Evolutionary conservation across 2,888 invertebrate genomes (phyloP), one percentile per base, ranked within the genome.

Genomic region (Macroteleia sp.): DNA sequence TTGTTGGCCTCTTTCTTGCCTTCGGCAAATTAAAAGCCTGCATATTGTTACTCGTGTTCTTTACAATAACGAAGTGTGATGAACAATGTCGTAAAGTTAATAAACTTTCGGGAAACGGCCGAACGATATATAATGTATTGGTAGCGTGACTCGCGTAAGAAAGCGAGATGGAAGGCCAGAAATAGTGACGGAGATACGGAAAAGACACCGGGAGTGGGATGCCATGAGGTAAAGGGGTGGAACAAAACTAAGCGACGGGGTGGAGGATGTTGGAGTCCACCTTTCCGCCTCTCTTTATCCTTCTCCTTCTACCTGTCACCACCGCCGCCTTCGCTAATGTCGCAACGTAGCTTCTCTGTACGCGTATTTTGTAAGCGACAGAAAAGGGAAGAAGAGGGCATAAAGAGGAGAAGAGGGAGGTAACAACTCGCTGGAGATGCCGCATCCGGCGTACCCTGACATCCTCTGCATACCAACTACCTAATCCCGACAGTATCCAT

Each of bases 341-440:
- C 28, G 50, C 75, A 57, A 28, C 25, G 54, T 67, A 59, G 48
- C 54, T 54, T 44, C 44, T 41, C 66, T 54, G 42, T 41, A 44
- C 36, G 34, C 44, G 57, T 69, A 69, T 78, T 69, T 74, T 64
- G 73, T 59, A 69, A 78, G 59, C 61, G 57, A 52, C 39, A 34
- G 69, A 78, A 74, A 78, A 52, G 77, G 71, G 66, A 54, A 32
- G 52, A 25, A 20, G 61, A 46, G 66, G 39, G 52, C 8, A 19
- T 66, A 54, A 25, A 54, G 71, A 19, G 61, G 81, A 3, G n/a
- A 17, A 6, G 3, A 39, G 73, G 76, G 48, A 57, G 70, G 77
- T 86, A 88, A 87, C 87, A 88, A 88, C 86, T 87, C 84, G 87
- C 86, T 86, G 86, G 87, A 88, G 88, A 88, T 86, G 88, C 87